Percentiles rank a stretch among this genome's conserved stretches.
These are phyloP conservation scores for Chloroceryle amazona DNA, from an alignment of 2,797 vertebrate species.

Conservation along the genomic window DNA sequence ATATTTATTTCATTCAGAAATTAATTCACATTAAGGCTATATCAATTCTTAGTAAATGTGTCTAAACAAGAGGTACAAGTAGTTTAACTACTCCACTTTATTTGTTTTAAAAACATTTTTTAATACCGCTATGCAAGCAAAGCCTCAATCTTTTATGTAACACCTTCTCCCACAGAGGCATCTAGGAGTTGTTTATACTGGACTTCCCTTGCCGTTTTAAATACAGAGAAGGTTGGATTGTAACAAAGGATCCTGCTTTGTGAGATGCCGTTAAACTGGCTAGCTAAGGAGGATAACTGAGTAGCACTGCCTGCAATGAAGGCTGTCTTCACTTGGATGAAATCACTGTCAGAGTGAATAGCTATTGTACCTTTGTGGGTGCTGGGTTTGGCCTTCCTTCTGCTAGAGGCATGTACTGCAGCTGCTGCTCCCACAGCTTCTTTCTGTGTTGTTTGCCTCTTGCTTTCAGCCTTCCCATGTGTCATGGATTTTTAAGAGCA, in stretches of 20 bases:
- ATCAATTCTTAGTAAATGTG: neutral
- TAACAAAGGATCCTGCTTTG: neutral
- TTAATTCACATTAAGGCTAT: neutral
- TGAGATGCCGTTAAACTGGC: rapidly evolving
- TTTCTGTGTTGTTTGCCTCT: too few relatives aligned
- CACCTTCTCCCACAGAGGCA: neutral
- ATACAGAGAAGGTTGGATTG: neutral
- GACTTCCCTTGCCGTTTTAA: neutral
- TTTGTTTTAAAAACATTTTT: neutral
- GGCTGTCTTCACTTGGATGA: too few relatives aligned
- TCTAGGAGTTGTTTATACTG: neutral
- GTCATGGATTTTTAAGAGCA: neutral
- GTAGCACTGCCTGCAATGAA: too few relatives aligned
- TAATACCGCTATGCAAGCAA: neutral
- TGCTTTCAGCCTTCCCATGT: neutral
- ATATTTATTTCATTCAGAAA: neutral
- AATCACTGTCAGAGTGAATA: neutral
- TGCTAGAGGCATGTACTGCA: too few relatives aligned
- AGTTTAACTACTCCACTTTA: neutral
- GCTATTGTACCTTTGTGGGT: rapidly evolving
- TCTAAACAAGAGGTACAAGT: neutral
- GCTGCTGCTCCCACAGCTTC: neutral
- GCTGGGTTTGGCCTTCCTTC: neutral
- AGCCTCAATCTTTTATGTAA: neutral
- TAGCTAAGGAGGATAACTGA: neutral